Conservation (phyloP, 2,113 vertebrate species). For the Pavo muticus region DNA sequence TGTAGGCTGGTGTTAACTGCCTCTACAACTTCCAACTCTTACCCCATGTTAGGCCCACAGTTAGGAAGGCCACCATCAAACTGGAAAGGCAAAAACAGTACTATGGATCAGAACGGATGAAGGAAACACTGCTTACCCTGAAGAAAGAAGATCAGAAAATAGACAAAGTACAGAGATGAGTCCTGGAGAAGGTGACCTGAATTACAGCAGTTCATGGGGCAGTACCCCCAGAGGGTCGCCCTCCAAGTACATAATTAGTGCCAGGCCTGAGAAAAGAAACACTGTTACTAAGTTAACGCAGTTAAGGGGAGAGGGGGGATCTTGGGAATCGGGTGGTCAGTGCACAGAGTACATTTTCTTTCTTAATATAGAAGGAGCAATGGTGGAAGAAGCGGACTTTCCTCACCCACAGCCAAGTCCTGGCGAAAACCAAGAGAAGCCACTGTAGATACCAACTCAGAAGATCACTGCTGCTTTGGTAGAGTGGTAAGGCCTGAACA, state of each 20-base stretch:
- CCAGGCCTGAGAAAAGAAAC: conserved; percentile 77
- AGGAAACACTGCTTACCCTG: conserved; percentile 77
- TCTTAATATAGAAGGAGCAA: conserved; percentile 52
- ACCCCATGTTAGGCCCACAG: conserved; percentile 9
- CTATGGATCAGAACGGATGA: conserved; percentile 56
- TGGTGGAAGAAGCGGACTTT: conserved; percentile 62
- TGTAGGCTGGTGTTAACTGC: background rate
- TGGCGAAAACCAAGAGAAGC: conserved; percentile 58
- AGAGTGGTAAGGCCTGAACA: conserved; percentile 52
- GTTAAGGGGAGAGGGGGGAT: conserved; percentile 46
- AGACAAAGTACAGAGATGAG: conserved; percentile 76
- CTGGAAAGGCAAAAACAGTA: conserved; percentile 36
- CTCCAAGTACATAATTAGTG: conserved; percentile 74
- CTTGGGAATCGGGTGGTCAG: conserved; percentile 36
- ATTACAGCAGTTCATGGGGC: conserved; percentile 75
- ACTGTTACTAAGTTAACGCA: conserved; percentile 77
- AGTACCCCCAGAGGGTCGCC: conserved; percentile 66
- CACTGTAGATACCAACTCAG: conserved; percentile 54
- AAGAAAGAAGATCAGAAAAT: conserved; percentile 78
- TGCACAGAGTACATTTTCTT: conserved; percentile 53
- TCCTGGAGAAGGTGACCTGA: conserved; percentile 76
- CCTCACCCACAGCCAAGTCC: conserved; percentile 61
- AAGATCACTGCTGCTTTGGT: conserved; percentile 54
- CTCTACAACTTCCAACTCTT: conserved; percentile 14
- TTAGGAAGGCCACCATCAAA: conserved; percentile 39